Conservation (phyloP, 2,888 invertebrate species). For the Archaeoteleia sp. region DNA sequence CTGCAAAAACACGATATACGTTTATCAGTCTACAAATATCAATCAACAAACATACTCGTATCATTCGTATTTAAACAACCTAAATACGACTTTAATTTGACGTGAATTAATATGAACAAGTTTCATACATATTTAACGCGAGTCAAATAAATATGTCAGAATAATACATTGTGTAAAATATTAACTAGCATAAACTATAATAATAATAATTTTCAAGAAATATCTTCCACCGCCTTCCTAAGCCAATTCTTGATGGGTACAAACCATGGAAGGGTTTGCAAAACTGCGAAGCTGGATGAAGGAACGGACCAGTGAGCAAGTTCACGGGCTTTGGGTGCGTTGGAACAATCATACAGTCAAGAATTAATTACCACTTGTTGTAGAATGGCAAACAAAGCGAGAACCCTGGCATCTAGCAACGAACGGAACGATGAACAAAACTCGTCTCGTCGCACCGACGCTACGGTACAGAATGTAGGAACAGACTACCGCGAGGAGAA, state of each 20-base stretch:
- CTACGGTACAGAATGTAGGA: slow-evolving; percentile 46
- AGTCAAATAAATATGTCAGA: not conserved
- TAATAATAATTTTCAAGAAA: no score
- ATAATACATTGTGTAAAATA: not conserved
- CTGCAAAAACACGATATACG: slow-evolving; percentile 73
- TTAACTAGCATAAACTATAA: no score
- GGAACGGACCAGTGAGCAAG: slow-evolving; percentile 41
- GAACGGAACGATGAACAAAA: slow-evolving; percentile 56
- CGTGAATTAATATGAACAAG: not conserved
- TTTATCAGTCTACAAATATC: not conserved
- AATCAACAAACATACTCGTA: not conserved
- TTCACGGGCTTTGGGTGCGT: slow-evolving; percentile 43
- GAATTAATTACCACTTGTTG: slow-evolving; percentile 72
- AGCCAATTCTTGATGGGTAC: no score
- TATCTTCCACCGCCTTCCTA: no score
- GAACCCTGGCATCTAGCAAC: slow-evolving; percentile 62
- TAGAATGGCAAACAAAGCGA: slow-evolving; percentile 64
- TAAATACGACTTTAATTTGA: not conserved
- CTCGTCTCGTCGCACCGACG: slow-evolving; percentile 47
- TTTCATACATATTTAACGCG: no score
- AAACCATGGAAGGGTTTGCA: no score
- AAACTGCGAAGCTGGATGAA: slow-evolving; percentile 44
- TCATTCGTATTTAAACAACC: not conserved
- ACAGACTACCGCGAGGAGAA: slow-evolving; percentile 46
- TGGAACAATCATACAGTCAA: slow-evolving; percentile 63